A percentile compares a stretch with the other conserved stretches of the same genome.
These are phyloP conservation scores for Leguminivora glycinivorella DNA, from an alignment of 1,140 invertebrate species.

Conservation along the genomic window DNA sequence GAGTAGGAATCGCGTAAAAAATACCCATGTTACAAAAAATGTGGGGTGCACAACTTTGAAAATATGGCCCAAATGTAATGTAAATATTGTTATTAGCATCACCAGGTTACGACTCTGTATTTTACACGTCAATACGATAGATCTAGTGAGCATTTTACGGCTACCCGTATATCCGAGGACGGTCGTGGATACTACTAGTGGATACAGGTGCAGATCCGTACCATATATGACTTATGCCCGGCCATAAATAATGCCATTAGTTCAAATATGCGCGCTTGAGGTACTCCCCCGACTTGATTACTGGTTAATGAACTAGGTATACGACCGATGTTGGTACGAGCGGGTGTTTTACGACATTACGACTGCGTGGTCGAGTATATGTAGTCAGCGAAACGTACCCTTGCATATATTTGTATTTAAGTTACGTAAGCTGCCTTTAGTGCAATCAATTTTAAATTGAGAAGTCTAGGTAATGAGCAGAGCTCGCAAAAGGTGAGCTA, in stretches of 20 bases:
- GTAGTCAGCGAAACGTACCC: background rate
- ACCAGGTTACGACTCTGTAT: no score
- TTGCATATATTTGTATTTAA: no score
- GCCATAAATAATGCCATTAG: conserved; percentile 7
- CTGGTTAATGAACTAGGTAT: background rate
- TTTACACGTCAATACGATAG: background rate
- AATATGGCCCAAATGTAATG: no score
- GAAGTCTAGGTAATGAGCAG: no score
- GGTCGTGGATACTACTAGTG: background rate
- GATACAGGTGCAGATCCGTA: background rate
- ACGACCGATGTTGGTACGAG: background rate
- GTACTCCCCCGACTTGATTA: background rate
- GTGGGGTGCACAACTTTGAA: no score
- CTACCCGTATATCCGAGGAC: background rate
- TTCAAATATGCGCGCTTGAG: background rate
- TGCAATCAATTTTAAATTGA: no score
- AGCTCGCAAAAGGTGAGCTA: no score
- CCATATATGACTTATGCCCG: background rate
- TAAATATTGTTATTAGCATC: no score
- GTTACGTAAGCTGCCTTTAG: no score
- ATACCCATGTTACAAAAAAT: no score
- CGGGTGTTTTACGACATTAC: background rate
- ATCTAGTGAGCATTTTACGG: background rate
- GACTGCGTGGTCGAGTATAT: background rate
- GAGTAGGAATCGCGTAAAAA: no score